These are phyloP conservation scores for Patella pellucida DNA, from an alignment of 2,888 invertebrate genomes.

Conservation along the genomic window DNA sequence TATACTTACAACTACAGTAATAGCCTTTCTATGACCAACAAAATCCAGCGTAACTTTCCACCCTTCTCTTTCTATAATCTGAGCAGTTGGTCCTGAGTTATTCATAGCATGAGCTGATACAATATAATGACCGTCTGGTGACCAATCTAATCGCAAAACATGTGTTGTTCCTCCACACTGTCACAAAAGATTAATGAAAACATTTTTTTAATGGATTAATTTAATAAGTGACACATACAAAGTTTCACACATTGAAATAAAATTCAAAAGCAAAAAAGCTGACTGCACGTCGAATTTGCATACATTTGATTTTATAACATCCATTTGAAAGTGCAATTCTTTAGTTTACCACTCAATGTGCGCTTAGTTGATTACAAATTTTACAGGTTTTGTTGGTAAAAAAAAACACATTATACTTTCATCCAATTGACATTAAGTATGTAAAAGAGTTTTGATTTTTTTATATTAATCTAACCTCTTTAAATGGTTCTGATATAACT, in stretches of 20 bases:
- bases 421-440: neutral
- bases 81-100: slow-evolving; percentile 96
- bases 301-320: neutral
- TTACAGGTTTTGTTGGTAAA: neutral
- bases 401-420: neutral
- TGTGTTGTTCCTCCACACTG: slow-evolving; percentile 87
- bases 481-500: slow-evolving; percentile 91
- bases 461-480: slow-evolving; percentile 75
- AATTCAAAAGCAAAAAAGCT: neutral
- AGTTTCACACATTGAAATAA: neutral
- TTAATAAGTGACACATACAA: neutral
- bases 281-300: too few species aligned
- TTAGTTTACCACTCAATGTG: neutral
- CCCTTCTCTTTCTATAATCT: slow-evolving; percentile 83
- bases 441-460: neutral
- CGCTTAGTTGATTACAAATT: neutral
- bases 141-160: slow-evolving; percentile 93
- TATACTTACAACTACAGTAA: slow-evolving; percentile 83
- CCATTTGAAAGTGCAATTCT: neutral
- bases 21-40: slow-evolving; percentile 97
- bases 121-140: slow-evolving; percentile 95
- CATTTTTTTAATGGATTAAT: neutral
- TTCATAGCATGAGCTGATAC: slow-evolving; percentile 99
- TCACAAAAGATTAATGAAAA: neutral
- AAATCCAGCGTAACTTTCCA: slow-evolving; percentile 97